Evolutionary conservation across 2,888 invertebrate genomes (phyloP), one percentile per base, ranked within the genome.

Genomic region (Rosalia funebris): DNA sequence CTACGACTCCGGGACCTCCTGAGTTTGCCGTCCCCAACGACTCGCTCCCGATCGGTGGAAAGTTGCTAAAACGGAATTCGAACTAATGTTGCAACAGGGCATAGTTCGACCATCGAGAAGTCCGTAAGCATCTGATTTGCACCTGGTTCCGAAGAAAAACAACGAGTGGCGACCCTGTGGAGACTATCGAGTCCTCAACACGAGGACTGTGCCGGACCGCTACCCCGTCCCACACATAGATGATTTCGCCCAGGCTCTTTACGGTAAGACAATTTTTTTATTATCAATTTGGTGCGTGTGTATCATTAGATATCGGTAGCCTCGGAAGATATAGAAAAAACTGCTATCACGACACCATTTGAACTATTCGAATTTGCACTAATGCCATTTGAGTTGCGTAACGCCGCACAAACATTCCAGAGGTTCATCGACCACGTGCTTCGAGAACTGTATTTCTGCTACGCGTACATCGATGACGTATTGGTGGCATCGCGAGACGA

Each of bases 221-320:
- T 25, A 25, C 25, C 25, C 25, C 25, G 45, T 45, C n/a, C 9
- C 19, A 15, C 45, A 45, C 12, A 45, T 45, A 4, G 11, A 45
- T 14, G 45, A 45, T 11, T 45, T 45, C 31, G 20, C 45, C 0
- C 45, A 41, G 25, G 25, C 25, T 73, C 19, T 44, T 1, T 11
- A 19, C 0, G 44, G 12, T 12, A 68, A 57, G 41, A 58, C 39
- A 9, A 60, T 55, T n/a, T 57, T 63, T 34, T 56, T 12, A 52
- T 45, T 0, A 17, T 60, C 10, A 63, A 65, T 46, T 36, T 63
- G 9, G 60, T 54, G 3, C 36, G 42, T 34, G 79, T 79, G 0
- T 82, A 74, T 52, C 66, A 78, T 53, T 75, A 79, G 17, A 78
- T 81, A 15, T 76, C 77, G 0, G 71, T 81, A 14, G 62, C 55